A percentile compares a stretch with the other conserved stretches of the same genome.
Conservation (phyloP, 2,797 vertebrate genomes). For the Carduelis carduelis region DNA sequence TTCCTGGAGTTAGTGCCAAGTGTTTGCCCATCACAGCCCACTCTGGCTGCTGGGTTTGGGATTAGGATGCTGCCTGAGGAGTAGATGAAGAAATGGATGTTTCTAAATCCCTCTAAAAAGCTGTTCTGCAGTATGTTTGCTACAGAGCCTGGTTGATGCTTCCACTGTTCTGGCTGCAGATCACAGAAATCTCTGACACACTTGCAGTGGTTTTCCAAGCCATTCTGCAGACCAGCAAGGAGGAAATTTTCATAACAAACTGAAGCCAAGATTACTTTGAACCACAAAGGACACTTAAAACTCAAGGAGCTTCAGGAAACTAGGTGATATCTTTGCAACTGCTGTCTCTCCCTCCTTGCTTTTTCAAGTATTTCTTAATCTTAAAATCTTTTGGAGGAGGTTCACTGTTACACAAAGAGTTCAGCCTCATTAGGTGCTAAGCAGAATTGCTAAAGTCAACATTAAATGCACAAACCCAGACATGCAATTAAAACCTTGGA, state of each 20-base stretch:
- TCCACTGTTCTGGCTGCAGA: neutral
- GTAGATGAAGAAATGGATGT: neutral
- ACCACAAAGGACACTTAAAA: neutral
- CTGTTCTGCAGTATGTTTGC: neutral
- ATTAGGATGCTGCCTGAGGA: neutral
- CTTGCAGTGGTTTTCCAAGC: accelerated
- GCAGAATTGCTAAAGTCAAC: neutral
- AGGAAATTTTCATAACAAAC: neutral
- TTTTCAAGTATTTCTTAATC: neutral
- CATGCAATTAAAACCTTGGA: neutral
- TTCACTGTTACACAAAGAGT: neutral
- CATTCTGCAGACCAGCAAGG: neutral
- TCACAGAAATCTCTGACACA: neutral
- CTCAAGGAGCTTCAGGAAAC: neutral
- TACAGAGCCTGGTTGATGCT: neutral
- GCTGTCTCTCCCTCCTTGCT: neutral
- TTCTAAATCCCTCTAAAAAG: neutral
- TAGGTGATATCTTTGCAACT: neutral
- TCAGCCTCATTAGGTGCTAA: neutral
- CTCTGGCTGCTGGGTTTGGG: neutral
- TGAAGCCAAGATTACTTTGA: neutral
- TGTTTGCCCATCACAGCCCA: neutral
- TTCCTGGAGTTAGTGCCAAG: neutral
- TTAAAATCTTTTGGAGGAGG: neutral
- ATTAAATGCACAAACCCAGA: neutral